Evolutionary conservation across 2,113 vertebrate species (phyloP), one percentile per base, ranked within the genome.

Genomic region (Barnardius zonarius): DNA sequence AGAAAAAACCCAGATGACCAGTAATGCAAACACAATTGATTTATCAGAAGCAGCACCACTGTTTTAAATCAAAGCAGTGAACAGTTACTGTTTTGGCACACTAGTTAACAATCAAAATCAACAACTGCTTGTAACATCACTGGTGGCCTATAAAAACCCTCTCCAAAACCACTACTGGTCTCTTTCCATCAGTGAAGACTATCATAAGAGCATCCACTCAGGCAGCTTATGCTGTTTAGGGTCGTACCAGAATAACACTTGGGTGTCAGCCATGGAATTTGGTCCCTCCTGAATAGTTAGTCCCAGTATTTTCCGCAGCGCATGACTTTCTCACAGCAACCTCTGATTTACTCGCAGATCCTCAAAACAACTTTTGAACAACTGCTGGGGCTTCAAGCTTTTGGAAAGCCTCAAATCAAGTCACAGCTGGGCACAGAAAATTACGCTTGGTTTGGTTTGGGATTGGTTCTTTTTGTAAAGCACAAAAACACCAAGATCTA

Each of bases 271-370:
- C 30, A 10, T 1, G 0, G 31, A 4, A 27, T 27, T 79, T 43
- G n/a, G 22, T 31, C 62, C 27, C 27, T 64, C 30, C 54, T 15
- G 13, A 63, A 11, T 1, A 72, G 24, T 5, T 43, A 49, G 55
- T 3, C 10, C 62, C 37, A 13, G 0, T 3, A 33, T 24, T 46
- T 37, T 23, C 19, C 49, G 25, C 48, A 49, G 5, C 0, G 1
- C 14, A 5, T 14, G 23, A 4, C 31, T 44, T 81, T 19, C 48
- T 44, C 22, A 10, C 64, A 33, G 37, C 14, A 46, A 15, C 22
- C 72, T 35, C 49, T 11, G 19, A 35, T 80, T 80, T 51, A 33
- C 20, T 91, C 67, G 11, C 48, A 44, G 62, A 33, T 27, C 28
- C 48, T 54, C 62, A 13, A 7, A 25, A 24, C 30, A 22, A 19